Percentiles rank a stretch among this genome's conserved stretches.
Evolutionary conservation across 2,888 invertebrate genomes (phyloP).

Genomic region (Micoletzkya japonica): DNA sequence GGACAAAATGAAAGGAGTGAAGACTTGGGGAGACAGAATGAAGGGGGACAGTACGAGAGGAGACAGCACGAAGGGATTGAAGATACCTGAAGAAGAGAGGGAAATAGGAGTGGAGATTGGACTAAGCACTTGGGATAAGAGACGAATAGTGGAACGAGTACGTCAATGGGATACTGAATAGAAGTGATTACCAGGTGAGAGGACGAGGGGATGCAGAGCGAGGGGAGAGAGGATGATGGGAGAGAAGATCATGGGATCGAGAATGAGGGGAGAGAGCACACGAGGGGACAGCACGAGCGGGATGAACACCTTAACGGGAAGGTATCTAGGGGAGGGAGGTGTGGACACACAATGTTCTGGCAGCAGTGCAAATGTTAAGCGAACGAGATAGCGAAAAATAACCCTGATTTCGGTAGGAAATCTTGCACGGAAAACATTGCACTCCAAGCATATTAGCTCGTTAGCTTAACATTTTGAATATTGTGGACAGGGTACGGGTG

Average conservation of each 20-base stretch:
- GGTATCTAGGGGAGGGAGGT: too few species aligned
- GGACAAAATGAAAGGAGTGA: constrained; percentile 56
- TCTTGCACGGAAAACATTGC: too few species aligned
- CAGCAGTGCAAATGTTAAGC: too few species aligned
- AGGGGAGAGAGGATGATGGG: constrained; percentile 55
- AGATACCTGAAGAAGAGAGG: constrained; percentile 53
- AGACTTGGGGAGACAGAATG: constrained; percentile 58
- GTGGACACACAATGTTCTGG: too few species aligned
- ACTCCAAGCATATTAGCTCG: too few species aligned
- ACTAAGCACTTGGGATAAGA: constrained; percentile 43
- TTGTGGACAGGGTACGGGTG: too few species aligned
- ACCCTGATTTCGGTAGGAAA: too few species aligned
- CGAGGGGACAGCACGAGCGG: constrained; percentile 58
- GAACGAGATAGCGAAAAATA: too few species aligned
- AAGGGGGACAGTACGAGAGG: constrained; percentile 56
- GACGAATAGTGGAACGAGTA: neutral
- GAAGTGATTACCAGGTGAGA: constrained; percentile 35
- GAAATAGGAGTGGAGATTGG: constrained; percentile 53
- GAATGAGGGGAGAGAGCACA: constrained; percentile 51
- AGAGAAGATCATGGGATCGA: constrained; percentile 47
- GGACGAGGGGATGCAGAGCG: constrained; percentile 56
- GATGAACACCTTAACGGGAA: constrained; percentile 52
- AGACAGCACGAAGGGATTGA: constrained; percentile 56
- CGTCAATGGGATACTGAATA: neutral
- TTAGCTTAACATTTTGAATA: too few species aligned